Base-by-base conservation (phyloP, 2,113 vertebrate species). In the Myotis brandtii region DNA sequence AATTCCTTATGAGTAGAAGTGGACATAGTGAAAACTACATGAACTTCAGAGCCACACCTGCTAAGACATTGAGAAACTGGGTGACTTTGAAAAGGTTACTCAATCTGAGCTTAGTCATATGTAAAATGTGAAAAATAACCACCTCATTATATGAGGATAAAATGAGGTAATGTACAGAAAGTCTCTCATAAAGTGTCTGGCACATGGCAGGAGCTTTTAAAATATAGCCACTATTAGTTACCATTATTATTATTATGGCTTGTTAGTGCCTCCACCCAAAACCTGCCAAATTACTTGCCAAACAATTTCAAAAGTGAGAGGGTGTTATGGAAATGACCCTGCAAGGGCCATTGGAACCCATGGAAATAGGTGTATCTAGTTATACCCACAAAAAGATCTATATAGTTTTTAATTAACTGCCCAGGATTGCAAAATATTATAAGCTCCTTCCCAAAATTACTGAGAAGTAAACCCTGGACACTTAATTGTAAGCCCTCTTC, bases 81-180 rank as follows among this genome's bases (percentile, higher is more conserved):
- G 16, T 75, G 70, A 77, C 21, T 40, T 62, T 89, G 32, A 86
- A 67, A 1, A 77, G 2, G 4, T 91, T 88, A 75, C 25, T 95
- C 77, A 77, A 40, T 76, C n/a, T 82, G 66, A 69, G 40, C 70
- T 93, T 94, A 87, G 64, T 92, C 76, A 90, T 90, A 93, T 75
- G 84, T 43, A 94, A 96, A 90, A 59, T 87, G 32, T 94, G 70
- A 91, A 87, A 89, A 90, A 83, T 75, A 94, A 64, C 88, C 73
- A 79, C 56, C 48, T 86, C 21, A 13, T 86, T 43, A 94, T 76
- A 30, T 30, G 20, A 94, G 34, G 46, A 92, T 73, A 95, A 95
- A 79, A 34, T 67, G 21, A 96, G 46, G 67, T 82, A 85, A 92
- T 52, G 3, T 67, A 40, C 18, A 91, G 6, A 95, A 82, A n/a